Percentiles rank a stretch among this genome's conserved stretches.
phyloP scores from a whole-genome alignment of 2,113 vertebrate genomes.

The Cheirogaleus medius region DNA sequence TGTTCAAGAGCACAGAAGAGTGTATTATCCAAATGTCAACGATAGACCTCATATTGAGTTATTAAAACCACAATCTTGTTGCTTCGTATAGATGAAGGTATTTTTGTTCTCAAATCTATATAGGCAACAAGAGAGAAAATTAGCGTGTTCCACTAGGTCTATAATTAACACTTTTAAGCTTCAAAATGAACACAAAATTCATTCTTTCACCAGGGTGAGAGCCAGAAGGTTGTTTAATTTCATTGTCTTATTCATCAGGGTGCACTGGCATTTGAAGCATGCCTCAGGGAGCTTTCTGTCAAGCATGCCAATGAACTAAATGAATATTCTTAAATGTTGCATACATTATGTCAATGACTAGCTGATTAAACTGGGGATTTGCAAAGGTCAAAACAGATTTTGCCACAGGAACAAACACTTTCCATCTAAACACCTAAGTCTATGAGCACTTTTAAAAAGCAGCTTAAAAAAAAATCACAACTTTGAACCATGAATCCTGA shows the following conservation, averaged over 20 bases:
- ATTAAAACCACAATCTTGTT: conserved; percentile 12
- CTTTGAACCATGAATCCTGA: neutral
- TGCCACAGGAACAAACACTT: conserved; percentile 39
- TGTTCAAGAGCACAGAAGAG: neutral
- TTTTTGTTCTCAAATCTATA: conserved; percentile 39
- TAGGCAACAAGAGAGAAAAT: conserved; percentile 59
- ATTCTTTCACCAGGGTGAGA: neutral
- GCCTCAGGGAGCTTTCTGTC: neutral
- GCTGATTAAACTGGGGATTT: conserved; percentile 32
- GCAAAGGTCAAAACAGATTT: conserved; percentile 57
- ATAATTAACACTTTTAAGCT: conserved; percentile 37
- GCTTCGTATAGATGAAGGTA: conserved; percentile 33
- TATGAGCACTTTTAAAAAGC: neutral
- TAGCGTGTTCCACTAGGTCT: neutral
- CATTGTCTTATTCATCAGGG: conserved; percentile 31
- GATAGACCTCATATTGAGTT: neutral
- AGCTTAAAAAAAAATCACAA: neutral
- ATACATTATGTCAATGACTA: conserved; percentile 42
- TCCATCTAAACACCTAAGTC: neutral
- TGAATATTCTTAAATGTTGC: neutral
- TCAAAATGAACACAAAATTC: conserved; percentile 36
- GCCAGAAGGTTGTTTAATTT: conserved; percentile 47
- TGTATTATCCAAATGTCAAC: conserved; percentile 35
- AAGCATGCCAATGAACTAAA: conserved; percentile 10
- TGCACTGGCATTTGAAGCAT: neutral